These are phyloP conservation scores for Drosophila albomicans DNA, from an alignment of 1,140 invertebrate species.

Conservation along the genomic window DNA sequence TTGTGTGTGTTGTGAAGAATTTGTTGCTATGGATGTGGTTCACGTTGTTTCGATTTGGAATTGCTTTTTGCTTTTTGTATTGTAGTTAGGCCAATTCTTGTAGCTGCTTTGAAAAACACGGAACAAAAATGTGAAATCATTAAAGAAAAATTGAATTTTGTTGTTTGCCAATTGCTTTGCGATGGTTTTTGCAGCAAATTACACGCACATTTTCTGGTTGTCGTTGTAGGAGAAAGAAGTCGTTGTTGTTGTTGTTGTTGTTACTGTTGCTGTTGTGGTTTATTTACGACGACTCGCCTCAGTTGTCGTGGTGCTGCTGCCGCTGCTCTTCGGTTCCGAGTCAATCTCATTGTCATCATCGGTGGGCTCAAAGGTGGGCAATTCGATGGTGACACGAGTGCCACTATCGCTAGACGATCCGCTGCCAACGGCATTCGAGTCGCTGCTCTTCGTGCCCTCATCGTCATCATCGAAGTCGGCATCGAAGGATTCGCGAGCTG, in stretches of 20 bases:
- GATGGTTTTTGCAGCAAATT: constrained; percentile 14
- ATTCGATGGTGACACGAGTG: constrained; percentile 84
- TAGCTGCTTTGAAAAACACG: constrained; percentile 28
- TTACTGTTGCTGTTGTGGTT: constrained; percentile 60
- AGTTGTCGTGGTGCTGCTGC: constrained; percentile 9
- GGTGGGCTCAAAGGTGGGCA: constrained; percentile 86
- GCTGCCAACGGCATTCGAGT: constrained; percentile 49
- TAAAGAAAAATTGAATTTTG: constrained; percentile 18
- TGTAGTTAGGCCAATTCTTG: constrained; percentile 45
- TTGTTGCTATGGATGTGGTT: constrained; percentile 35
- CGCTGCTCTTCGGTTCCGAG: constrained; percentile 49
- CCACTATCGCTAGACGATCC: constrained; percentile 56
- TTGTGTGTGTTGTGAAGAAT: constrained; percentile 15
- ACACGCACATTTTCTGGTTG: background rate
- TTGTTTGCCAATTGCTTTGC: background rate
- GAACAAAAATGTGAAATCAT: constrained; percentile 35
- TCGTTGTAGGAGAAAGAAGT: no score
- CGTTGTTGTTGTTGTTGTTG: constrained; percentile 72
- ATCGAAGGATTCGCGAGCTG: constrained; percentile 78
- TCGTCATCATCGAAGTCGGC: constrained; percentile 82
- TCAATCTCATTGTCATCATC: constrained; percentile 84
- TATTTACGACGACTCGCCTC: constrained; percentile 35
- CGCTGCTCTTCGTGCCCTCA: constrained; percentile 44
- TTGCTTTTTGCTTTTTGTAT: no score
- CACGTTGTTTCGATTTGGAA: background rate